Evolutionary conservation across 2,888 invertebrate genomes (phyloP).

Genomic region (Carabus problematicus): DNA sequence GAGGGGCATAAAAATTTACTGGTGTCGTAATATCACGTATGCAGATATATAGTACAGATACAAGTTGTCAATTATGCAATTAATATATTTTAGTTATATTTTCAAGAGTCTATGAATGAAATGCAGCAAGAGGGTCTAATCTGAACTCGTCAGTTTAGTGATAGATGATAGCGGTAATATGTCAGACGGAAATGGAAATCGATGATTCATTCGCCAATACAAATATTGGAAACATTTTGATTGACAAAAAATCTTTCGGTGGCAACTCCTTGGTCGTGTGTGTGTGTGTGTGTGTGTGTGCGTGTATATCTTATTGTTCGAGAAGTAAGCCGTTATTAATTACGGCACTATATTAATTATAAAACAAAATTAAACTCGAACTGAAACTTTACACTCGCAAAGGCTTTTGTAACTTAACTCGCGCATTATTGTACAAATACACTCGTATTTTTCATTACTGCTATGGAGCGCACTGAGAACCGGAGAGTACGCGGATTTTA

Average conservation of each 20-base stretch:
- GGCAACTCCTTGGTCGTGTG: not conserved
- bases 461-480: not conserved
- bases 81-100: no score
- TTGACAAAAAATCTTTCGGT: conserved; percentile 4
- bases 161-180: not conserved
- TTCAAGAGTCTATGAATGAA: no score
- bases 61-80: no score
- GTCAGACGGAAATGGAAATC: not conserved
- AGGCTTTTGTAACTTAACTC: conserved; percentile 18
- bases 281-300: not conserved
- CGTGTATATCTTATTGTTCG: not conserved
- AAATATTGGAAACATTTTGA: conserved; percentile 23
- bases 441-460: conserved; percentile 29
- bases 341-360: conserved; percentile 26
- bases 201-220: conserved; percentile 19
- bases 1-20: no score
- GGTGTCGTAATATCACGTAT: no score
- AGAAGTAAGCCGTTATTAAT: conserved; percentile 15
- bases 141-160: no score
- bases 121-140: no score
- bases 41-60: no score
- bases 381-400: conserved; percentile 31
- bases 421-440: conserved; percentile 16
- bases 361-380: conserved; percentile 28
- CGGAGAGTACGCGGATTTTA: conserved; percentile 18